Conservation (phyloP, 2,888 invertebrate genomes). For the Noctua fimbriata region DNA sequence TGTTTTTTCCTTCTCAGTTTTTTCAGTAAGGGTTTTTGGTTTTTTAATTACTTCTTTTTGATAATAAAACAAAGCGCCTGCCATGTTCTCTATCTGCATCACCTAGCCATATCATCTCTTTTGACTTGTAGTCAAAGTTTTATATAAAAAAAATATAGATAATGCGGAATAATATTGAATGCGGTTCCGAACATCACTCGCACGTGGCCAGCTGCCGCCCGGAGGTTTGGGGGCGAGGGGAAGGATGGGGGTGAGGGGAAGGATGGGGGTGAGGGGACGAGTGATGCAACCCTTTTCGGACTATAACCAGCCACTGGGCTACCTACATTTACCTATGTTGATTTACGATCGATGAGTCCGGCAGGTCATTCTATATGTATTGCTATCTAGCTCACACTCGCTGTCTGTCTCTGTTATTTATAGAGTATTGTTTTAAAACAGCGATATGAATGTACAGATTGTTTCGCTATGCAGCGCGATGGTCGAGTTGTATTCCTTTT, state of each 20-base stretch:
- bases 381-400: not conserved
- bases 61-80: not conserved
- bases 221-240: not conserved
- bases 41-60: not conserved
- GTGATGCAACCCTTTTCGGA: not conserved
- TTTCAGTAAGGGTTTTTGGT: not conserved
- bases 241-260: no score
- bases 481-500: not conserved
- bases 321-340: not conserved
- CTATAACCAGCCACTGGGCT: slow-evolving; percentile 14
- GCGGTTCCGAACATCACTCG: not conserved
- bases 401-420: not conserved
- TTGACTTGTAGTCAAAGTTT: not conserved
- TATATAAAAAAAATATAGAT: not conserved
- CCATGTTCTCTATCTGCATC: not conserved
- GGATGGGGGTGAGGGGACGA: no score
- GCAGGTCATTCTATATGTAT: not conserved
- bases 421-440: not conserved
- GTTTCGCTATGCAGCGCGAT: not conserved
- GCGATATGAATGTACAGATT: not conserved
- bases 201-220: not conserved
- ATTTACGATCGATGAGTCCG: slow-evolving; percentile 21
- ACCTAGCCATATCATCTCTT: not conserved
- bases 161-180: not conserved
- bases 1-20: not conserved